phyloP scores from a whole-genome alignment of 2,797 vertebrate genomes.

The Tragopan temminckii region DNA sequence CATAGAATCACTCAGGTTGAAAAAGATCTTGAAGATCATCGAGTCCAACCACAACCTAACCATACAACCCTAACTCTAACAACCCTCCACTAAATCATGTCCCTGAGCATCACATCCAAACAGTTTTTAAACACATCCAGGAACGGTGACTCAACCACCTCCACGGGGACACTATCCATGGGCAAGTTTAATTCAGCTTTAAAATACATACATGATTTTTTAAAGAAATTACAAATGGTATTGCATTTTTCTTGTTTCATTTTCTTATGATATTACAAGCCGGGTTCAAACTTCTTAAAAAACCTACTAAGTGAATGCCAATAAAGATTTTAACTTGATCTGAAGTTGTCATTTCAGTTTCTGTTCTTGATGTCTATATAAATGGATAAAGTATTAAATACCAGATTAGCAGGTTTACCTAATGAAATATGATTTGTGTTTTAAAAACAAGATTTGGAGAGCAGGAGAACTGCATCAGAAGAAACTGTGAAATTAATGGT shows the following conservation, averaged over 20 bases:
- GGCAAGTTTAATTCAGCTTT: background rate
- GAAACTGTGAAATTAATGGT: background rate
- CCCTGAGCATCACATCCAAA: too few relatives aligned
- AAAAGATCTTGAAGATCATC: too few relatives aligned
- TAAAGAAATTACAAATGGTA: background rate
- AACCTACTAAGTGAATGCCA: background rate
- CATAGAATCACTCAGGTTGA: too few relatives aligned
- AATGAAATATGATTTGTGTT: background rate
- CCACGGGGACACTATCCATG: too few relatives aligned
- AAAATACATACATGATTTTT: background rate
- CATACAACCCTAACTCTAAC: too few relatives aligned
- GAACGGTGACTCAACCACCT: too few relatives aligned
- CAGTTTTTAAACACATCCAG: too few relatives aligned
- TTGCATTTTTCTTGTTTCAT: background rate
- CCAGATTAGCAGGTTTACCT: background rate
- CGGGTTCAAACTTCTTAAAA: background rate
- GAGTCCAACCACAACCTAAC: too few relatives aligned
- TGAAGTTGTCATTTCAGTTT: background rate
- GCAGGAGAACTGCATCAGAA: background rate
- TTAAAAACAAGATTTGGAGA: accelerated
- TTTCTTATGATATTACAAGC: background rate
- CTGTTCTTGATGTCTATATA: background rate
- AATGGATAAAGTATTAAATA: background rate
- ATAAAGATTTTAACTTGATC: background rate
- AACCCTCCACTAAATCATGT: too few relatives aligned